Conservation (phyloP, 2,113 vertebrate genomes). For the Crotalus tigris region DNA sequence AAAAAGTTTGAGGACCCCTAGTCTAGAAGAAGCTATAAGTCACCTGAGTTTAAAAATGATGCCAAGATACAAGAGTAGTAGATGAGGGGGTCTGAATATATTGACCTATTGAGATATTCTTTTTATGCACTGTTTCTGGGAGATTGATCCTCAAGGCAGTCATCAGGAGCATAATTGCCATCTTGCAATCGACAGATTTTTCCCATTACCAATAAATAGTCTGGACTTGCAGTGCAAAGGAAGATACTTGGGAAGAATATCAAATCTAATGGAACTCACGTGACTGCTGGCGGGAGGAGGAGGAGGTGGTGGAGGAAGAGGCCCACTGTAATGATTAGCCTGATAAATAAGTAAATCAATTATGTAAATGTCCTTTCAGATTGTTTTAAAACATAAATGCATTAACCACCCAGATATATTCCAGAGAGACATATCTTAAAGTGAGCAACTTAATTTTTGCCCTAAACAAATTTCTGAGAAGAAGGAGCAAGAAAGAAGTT, state of each 20-base stretch:
- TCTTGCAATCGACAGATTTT: not conserved
- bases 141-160: not conserved
- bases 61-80: not conserved
- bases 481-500: not conserved
- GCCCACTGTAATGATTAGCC: not conserved
- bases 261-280: not conserved
- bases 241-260: not conserved
- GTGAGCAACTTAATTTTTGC: not conserved
- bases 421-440: not conserved
- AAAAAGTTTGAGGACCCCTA: too few species aligned
- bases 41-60: not conserved
- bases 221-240: not conserved
- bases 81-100: not conserved
- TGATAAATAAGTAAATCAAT: not conserved
- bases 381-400: not conserved
- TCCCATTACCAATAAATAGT: not conserved
- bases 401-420: not conserved
- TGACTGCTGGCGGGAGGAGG: not conserved
- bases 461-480: not conserved
- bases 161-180: not conserved
- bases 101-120: not conserved
- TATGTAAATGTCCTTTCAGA: not conserved
- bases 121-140: not conserved
- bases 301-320: too few species aligned
- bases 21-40: too few species aligned